Evolutionary conservation across 1,140 invertebrate genomes (phyloP).

Genomic region (Drosophila santomea): DNA sequence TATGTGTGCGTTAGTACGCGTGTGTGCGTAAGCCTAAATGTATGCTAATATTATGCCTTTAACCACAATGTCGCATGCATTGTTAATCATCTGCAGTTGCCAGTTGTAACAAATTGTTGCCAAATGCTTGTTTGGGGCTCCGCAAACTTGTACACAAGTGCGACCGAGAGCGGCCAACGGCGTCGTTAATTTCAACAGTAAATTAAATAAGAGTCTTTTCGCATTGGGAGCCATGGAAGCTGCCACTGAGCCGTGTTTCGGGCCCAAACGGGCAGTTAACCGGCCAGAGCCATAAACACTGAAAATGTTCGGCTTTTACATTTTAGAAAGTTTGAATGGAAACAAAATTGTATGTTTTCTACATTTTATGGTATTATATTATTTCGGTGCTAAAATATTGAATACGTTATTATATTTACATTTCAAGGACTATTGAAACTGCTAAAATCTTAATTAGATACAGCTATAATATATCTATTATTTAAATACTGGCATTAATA

Average conservation of each 20-base stretch:
- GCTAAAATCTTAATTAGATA: too few species aligned
- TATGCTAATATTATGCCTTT: slow-evolving; percentile 81
- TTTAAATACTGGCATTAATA: too few species aligned
- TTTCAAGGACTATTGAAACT: too few species aligned
- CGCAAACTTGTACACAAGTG: slow-evolving; percentile 48
- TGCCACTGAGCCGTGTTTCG: slow-evolving; percentile 11
- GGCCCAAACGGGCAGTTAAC: slow-evolving; percentile 40
- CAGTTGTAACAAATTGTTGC: slow-evolving; percentile 78
- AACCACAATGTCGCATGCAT: slow-evolving; percentile 80
- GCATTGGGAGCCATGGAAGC: slow-evolving; percentile 27
- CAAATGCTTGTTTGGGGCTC: slow-evolving; percentile 76
- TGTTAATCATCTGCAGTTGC: slow-evolving; percentile 83
- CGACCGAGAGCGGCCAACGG: slow-evolving; percentile 43
- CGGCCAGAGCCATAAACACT: slow-evolving; percentile 36
- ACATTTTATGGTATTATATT: too few species aligned
- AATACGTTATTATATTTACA: too few species aligned
- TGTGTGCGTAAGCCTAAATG: slow-evolving; percentile 42
- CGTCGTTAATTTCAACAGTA: slow-evolving; percentile 80
- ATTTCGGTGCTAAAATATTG: too few species aligned
- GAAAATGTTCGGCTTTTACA: not conserved
- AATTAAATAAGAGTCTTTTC: slow-evolving; percentile 77
- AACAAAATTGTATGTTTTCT: too few species aligned
- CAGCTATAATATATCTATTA: too few species aligned
- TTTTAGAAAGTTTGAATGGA: too few species aligned
- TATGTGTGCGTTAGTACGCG: slow-evolving; percentile 9